Percentiles rank a stretch among this genome's conserved stretches.
phyloP scores from a whole-genome alignment of 2,797 vertebrate genomes.

The Gymnothorax javanicus region DNA sequence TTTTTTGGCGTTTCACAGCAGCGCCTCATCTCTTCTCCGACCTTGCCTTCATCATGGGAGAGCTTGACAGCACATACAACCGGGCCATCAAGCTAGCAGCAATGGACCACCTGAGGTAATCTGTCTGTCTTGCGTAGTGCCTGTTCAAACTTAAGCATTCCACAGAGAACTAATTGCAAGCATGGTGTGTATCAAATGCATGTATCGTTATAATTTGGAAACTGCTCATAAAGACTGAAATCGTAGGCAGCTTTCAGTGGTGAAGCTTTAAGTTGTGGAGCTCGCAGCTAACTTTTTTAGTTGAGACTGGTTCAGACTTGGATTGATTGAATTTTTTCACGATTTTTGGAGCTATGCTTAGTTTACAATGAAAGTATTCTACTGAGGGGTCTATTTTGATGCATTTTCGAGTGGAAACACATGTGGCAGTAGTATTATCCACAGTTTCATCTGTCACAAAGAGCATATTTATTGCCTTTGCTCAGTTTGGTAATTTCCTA shows the following conservation, averaged over 20 bases:
- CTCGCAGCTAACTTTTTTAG: no score
- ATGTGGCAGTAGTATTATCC: no score
- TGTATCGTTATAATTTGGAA: not conserved
- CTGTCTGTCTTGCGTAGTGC: not conserved
- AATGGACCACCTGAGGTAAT: not conserved
- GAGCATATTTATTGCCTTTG: no score
- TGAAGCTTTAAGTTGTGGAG: no score
- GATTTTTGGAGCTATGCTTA: no score
- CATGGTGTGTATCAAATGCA: not conserved
- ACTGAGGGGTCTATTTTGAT: no score
- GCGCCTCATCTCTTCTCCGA: conserved; percentile 88
- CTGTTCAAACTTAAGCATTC: not conserved
- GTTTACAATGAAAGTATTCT: no score
- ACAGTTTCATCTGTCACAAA: no score
- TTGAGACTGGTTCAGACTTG: no score
- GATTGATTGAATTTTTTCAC: no score
- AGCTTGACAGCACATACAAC: conserved; percentile 92
- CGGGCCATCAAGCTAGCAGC: conserved; percentile 84
- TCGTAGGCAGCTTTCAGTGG: not conserved
- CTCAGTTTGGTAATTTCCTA: no score
- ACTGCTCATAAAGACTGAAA: not conserved
- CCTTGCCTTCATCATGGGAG: conserved; percentile 92
- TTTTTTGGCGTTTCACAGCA: conserved; percentile 89
- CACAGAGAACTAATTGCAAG: not conserved
- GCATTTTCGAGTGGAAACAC: no score